Conservation (phyloP, 1,140 invertebrate genomes). For the Lordiphosa mommai region DNA sequence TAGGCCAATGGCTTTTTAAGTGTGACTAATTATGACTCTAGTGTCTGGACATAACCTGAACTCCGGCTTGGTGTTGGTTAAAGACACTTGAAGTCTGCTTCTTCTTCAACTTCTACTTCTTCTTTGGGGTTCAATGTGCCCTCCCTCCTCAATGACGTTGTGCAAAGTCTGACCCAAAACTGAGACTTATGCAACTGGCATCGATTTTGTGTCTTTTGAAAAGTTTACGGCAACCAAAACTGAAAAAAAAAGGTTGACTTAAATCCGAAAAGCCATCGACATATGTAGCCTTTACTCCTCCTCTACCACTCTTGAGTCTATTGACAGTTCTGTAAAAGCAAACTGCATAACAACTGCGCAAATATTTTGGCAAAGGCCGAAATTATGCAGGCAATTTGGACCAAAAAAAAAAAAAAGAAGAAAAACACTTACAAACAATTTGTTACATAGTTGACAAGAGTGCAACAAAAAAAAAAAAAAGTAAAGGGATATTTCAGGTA, state of each 20-base stretch:
- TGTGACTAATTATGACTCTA: conserved; percentile 71
- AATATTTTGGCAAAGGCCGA: conserved; percentile 51
- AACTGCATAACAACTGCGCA: conserved; percentile 41
- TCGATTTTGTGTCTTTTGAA: conserved; percentile 38
- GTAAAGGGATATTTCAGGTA: conserved; percentile 24
- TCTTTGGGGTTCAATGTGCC: conserved; percentile 43
- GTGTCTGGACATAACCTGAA: conserved; percentile 23
- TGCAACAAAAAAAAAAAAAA: neutral
- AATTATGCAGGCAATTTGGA: conserved; percentile 68
- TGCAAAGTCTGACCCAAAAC: conserved; percentile 20
- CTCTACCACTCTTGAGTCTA: neutral
- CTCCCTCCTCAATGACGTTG: neutral
- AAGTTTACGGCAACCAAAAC: conserved; percentile 11
- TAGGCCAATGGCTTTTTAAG: conserved; percentile 73
- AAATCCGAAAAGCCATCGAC: conserved; percentile 10
- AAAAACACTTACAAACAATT: conserved; percentile 49
- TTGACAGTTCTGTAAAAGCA: conserved; percentile 25
- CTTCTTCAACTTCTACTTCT: neutral
- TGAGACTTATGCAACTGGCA: conserved; percentile 34
- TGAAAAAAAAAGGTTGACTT: conserved; percentile 27
- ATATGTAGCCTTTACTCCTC: neutral
- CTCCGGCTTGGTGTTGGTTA: neutral
- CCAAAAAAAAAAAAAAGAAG: conserved; percentile 10
- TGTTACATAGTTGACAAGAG: conserved; percentile 36
- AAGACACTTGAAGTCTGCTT: conserved; percentile 47